Evolutionary conservation across 2,113 vertebrate species (phyloP).

Genomic region (Budorcas taxicolor): DNA sequence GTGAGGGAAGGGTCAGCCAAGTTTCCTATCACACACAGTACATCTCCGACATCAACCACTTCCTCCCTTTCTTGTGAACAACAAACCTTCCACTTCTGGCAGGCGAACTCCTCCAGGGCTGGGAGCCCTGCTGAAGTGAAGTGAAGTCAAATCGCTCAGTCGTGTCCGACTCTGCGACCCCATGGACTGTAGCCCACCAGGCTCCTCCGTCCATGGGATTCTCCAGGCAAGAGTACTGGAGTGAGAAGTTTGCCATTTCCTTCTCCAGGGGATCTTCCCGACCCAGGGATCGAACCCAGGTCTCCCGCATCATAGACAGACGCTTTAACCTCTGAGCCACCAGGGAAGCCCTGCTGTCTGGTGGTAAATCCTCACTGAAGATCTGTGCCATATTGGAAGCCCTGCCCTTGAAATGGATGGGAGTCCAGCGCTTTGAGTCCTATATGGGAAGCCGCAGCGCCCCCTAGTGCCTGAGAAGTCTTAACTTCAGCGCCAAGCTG

Average conservation of each 20-base stretch:
- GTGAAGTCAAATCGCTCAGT: too few relatives aligned
- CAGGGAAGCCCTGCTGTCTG: too few relatives aligned
- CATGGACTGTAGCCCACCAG: too few relatives aligned
- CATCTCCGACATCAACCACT: background rate
- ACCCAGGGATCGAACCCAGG: too few relatives aligned
- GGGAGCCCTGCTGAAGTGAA: background rate
- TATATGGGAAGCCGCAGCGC: background rate
- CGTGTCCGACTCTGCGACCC: too few relatives aligned
- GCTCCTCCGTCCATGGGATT: too few relatives aligned
- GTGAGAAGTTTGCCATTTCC: too few relatives aligned
- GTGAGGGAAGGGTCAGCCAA: background rate
- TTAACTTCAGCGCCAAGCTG: background rate
- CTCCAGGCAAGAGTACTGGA: too few relatives aligned
- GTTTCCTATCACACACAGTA: background rate
- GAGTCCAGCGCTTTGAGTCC: too few relatives aligned
- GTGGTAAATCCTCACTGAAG: background rate
- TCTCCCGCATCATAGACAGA: too few relatives aligned
- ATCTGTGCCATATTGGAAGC: background rate
- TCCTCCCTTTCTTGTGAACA: background rate
- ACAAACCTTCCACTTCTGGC: background rate
- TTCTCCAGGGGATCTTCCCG: too few relatives aligned
- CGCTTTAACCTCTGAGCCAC: too few relatives aligned
- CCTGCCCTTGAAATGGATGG: background rate
- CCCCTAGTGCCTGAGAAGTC: background rate
- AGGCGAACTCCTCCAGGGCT: background rate